Conservation (phyloP, 2,797 vertebrate genomes). For the Girardinus metallicus region DNA sequence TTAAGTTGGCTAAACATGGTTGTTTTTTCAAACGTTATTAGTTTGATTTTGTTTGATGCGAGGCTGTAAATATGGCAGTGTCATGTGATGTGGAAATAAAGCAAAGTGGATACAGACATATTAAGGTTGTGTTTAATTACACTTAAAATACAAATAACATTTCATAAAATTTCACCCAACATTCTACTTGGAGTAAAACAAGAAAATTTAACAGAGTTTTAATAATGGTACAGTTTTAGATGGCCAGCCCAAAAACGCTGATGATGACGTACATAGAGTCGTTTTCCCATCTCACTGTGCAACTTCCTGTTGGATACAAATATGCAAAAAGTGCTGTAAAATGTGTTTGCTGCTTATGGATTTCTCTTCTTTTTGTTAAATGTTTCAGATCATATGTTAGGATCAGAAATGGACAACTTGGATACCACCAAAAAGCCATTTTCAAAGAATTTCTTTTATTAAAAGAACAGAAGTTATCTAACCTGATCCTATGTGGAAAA, state of each 20-base stretch:
- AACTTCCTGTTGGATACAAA: conserved; percentile 83
- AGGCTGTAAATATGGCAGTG: conserved; percentile 45
- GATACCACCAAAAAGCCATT: not conserved
- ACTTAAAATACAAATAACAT: not conserved
- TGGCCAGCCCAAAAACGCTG: conserved; percentile 91
- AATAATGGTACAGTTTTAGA: conserved; percentile 71
- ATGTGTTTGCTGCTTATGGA: not conserved
- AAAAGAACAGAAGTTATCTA: not conserved
- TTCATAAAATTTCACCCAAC: conserved; percentile 2
- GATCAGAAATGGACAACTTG: not conserved
- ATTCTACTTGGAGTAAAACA: not conserved
- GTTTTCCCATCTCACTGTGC: conserved; percentile 95
- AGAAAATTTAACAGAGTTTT: conserved; percentile 7
- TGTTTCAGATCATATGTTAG: not conserved
- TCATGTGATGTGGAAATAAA: conserved; percentile 69
- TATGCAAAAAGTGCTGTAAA: not conserved
- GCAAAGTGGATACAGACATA: conserved; percentile 27
- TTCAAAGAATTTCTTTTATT: not conserved
- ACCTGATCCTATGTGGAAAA: not conserved
- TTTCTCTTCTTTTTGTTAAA: not conserved
- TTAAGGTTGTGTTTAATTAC: conserved; percentile 17
- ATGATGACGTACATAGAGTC: conserved; percentile 96
- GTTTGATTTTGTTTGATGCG: conserved; percentile 15
- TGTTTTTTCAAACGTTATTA: conserved; percentile 28
- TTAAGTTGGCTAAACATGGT: conserved; percentile 37